Conservation (phyloP, 1,140 invertebrate genomes). For the Pseudachorutes palmiensis region DNA sequence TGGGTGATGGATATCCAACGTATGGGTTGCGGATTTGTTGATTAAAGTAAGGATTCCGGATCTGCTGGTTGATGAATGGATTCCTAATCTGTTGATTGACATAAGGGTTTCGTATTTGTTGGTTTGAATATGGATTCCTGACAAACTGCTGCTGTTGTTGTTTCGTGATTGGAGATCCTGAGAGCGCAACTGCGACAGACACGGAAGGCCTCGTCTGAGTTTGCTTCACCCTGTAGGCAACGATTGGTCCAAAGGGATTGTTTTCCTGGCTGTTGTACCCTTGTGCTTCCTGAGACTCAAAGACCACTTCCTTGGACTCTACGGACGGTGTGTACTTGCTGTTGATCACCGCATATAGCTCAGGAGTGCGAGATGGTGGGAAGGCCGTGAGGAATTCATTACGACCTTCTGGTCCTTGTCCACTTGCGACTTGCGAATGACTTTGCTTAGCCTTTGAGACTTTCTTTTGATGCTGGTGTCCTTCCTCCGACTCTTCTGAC, state of each 20-base stretch:
- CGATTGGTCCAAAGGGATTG: slow-evolving; percentile 1
- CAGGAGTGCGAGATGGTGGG: slow-evolving; percentile 31
- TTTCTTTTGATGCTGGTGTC: not conserved
- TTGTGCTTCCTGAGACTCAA: not conserved
- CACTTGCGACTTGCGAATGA: not conserved
- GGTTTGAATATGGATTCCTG: not conserved
- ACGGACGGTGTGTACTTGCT: slow-evolving; percentile 2
- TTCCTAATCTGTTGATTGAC: not conserved
- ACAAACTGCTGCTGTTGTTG: not conserved
- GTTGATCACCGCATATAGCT: slow-evolving; percentile 27
- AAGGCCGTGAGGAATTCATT: slow-evolving; percentile 21
- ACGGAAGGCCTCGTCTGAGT: slow-evolving; percentile 11
- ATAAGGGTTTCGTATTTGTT: not conserved
- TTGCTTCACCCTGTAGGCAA: slow-evolving; percentile 7
- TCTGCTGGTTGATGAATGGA: not conserved
- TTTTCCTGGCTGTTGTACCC: slow-evolving; percentile 13
- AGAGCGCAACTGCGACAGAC: not conserved
- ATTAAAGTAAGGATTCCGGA: not conserved
- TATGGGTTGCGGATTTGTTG: not conserved
- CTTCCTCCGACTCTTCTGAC: not conserved
- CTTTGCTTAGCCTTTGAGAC: not conserved
- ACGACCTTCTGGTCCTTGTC: slow-evolving; percentile 11
- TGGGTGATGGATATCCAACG: not conserved
- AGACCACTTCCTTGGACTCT: not conserved
- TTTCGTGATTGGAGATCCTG: not conserved